Conservation (phyloP, 2,888 invertebrate genomes). For the Lumbricus terrestris region DNA sequence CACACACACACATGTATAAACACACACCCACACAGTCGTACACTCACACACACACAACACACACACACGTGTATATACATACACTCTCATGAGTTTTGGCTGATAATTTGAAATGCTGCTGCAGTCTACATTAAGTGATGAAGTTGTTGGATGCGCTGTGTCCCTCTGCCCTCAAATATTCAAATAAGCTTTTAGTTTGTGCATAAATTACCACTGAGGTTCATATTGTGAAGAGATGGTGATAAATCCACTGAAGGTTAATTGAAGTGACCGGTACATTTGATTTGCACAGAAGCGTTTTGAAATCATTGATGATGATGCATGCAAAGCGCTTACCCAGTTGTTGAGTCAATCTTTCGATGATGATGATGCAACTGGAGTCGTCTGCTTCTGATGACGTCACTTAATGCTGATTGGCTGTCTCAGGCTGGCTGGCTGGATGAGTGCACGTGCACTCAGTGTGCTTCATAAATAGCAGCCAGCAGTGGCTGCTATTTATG, state of each 20-base stretch:
- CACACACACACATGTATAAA: neutral
- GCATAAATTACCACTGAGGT: neutral
- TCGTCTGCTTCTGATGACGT: neutral
- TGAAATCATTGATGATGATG: too few relatives aligned
- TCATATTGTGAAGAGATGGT: neutral
- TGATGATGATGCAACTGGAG: neutral
- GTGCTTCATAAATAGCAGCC: too few relatives aligned
- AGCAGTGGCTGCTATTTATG: too few relatives aligned
- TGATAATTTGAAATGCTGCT: neutral
- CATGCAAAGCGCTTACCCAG: neutral
- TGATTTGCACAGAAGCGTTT: too few relatives aligned
- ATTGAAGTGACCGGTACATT: neutral
- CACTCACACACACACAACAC: neutral
- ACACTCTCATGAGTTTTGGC: neutral
- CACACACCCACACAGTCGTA: neutral
- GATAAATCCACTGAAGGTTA: neutral
- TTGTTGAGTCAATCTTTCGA: neutral
- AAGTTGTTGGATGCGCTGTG: neutral
- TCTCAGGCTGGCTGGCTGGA: too few relatives aligned
- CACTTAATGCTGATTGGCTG: too few relatives aligned
- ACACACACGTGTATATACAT: conserved; percentile 13
- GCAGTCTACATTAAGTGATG: neutral
- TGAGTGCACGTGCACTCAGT: neutral
- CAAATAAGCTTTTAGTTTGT: neutral
- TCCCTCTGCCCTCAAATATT: neutral